A percentile compares a stretch with the other conserved stretches of the same genome.
Conservation (phyloP, 2,797 vertebrate genomes). For the Orientallactaga sibirica region DNA sequence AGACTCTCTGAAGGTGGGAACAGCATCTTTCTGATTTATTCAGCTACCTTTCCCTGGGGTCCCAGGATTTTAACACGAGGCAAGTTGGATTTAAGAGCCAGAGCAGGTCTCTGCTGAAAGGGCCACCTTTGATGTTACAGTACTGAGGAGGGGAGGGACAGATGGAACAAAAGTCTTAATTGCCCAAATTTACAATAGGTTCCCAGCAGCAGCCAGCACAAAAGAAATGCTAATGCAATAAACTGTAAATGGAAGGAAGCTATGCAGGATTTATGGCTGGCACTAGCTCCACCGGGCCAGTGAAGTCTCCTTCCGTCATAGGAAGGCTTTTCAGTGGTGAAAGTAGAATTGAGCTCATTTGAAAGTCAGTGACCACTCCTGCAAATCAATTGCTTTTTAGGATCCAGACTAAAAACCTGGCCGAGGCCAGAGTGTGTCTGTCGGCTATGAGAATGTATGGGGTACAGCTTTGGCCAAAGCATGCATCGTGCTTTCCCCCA, state of each 20-base stretch:
- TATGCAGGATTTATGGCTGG: conserved; percentile 86
- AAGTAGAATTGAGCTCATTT: conserved; percentile 81
- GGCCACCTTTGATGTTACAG: conserved; percentile 89
- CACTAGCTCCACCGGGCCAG: conserved; percentile 82
- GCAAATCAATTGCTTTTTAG: conserved; percentile 67
- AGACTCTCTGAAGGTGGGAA: conserved; percentile 86
- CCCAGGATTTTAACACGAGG: conserved; percentile 85
- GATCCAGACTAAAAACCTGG: conserved; percentile 62
- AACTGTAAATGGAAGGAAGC: conserved; percentile 89
- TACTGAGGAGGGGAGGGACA: conserved; percentile 87
- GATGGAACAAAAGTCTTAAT: conserved; percentile 89
- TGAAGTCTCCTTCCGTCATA: conserved; percentile 85
- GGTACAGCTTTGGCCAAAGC: conserved; percentile 71
- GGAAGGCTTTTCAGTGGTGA: conserved; percentile 83
- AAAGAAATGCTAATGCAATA: conserved; percentile 90
- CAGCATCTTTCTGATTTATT: conserved; percentile 86
- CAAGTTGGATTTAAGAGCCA: conserved; percentile 85
- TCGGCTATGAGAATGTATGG: conserved; percentile 67
- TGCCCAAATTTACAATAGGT: conserved; percentile 90
- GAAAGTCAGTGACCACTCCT: conserved; percentile 76
- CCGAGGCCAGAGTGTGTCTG: conserved; percentile 71
- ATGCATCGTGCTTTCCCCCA: conserved; percentile 45
- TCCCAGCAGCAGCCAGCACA: conserved; percentile 88
- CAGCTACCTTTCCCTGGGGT: conserved; percentile 81
- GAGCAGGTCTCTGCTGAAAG: conserved; percentile 84